Percentiles rank a stretch among this genome's conserved stretches.
These are phyloP conservation scores for Nixonia krombeini DNA, from an alignment of 1,140 invertebrate species.

Conservation along the genomic window DNA sequence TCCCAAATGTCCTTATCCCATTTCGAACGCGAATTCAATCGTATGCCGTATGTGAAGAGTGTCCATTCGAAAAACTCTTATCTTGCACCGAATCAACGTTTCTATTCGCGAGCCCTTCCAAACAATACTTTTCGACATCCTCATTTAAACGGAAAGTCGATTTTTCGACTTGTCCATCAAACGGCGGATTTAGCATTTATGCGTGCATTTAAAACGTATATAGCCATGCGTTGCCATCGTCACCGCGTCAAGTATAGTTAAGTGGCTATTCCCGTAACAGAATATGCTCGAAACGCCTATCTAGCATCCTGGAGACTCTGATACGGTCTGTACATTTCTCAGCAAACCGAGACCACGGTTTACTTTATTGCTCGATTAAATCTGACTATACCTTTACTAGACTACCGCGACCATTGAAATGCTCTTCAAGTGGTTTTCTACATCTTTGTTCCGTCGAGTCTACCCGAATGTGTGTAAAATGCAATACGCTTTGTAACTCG, in stretches of 20 bases:
- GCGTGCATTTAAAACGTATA: conserved; percentile 10
- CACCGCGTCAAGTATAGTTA: conserved; percentile 21
- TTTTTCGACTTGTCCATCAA: too few species aligned
- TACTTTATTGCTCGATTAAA: conserved; percentile 49
- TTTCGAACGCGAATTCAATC: too few species aligned
- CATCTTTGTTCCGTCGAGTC: neutral
- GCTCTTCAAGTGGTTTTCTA: conserved; percentile 12
- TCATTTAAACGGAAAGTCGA: conserved; percentile 26
- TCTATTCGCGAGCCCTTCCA: too few species aligned
- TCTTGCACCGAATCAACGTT: too few species aligned
- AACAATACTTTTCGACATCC: too few species aligned
- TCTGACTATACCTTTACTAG: conserved; percentile 28
- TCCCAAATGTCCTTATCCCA: too few species aligned
- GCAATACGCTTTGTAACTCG: too few species aligned
- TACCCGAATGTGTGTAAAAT: neutral
- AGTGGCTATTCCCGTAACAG: conserved; percentile 28
- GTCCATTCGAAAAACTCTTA: too few species aligned
- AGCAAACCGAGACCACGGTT: conserved; percentile 18
- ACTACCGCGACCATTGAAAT: conserved; percentile 13
- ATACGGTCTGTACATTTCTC: conserved; percentile 47
- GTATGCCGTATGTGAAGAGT: too few species aligned
- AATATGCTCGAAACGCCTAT: conserved; percentile 29
- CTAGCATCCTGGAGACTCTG: conserved; percentile 21
- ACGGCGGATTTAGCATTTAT: too few species aligned
- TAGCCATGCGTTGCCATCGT: conserved; percentile 27